Base-by-base conservation (phyloP, 2,797 vertebrate genomes). In the Scarus forsteni region DNA sequence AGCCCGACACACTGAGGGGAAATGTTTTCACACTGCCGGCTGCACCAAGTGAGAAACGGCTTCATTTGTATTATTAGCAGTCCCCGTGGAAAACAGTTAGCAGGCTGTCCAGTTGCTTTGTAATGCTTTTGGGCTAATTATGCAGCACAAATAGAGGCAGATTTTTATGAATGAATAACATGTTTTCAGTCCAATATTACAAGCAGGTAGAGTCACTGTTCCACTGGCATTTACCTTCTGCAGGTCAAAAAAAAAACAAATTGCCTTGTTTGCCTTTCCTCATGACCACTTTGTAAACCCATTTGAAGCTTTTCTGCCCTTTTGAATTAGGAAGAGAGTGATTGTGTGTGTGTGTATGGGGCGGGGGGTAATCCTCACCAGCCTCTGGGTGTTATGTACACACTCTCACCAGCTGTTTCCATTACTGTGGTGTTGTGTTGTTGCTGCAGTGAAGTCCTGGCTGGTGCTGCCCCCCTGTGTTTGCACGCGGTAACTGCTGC, bases 401-500 rank as follows among this genome's bases (percentile, higher is more conserved):
- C 63, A 76, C 53, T 55, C 79, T 42, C 58, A 78, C 59, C 84
- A 90, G 79, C 86, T 83, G 84, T 88, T 88, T 85, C 56, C 75
- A 83, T 79, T 75, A 77, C 61, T 62, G 60, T 75, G 79, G 50
- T 45, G 63, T 60, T 54, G 50, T 55, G 63, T 59, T 54, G 49
- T 45, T 68, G 49, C 46, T 68, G 16, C 27, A 15, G 19, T 62
- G 60, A 77, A 90, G 85, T 53, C 62, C 86, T 85, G 81, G 79
- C 54, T 19, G 68, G 82, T 89, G 90, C 91, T 89, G 92, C 92
- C 90, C 43, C 90, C 89, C 67, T 81, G 87, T 88, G 92, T 81
- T 85, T 71, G 75, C 80, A 43, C 16, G 0, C 19, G 3, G 88
- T 52, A 76, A 89, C 83, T 90, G 84, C 85, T 43, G 53, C 68